Evolutionary conservation across 2,888 invertebrate species (phyloP).

Genomic region (Caenorhabditis doughertyi): DNA sequence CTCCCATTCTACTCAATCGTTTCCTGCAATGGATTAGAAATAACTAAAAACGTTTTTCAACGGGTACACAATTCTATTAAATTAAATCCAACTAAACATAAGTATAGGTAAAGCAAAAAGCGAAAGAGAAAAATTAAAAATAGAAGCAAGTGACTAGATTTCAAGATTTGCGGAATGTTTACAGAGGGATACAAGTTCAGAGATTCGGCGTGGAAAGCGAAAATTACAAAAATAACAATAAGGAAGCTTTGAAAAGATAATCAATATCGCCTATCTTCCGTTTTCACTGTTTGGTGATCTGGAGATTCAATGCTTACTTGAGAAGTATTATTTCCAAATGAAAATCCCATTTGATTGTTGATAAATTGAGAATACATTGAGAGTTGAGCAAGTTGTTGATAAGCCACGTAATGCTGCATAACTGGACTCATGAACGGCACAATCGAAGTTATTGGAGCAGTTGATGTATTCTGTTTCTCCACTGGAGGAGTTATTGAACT

Average conservation of each 20-base stretch:
- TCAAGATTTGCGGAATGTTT: constrained; percentile 4
- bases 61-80: too few species aligned
- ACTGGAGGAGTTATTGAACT: not conserved
- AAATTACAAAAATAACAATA: too few species aligned
- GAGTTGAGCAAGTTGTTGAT: constrained; percentile 48
- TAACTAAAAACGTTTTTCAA: too few species aligned
- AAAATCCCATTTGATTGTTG: not conserved
- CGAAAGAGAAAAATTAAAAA: not conserved
- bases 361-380: constrained; percentile 36
- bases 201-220: too few species aligned
- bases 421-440: constrained; percentile 18
- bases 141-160: constrained; percentile 16
- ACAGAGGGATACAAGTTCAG: not conserved
- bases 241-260: not conserved
- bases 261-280: not conserved
- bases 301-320: not conserved
- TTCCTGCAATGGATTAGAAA: too few species aligned
- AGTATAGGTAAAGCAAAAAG: constrained; percentile 8
- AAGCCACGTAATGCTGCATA: constrained; percentile 44
- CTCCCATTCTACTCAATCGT: too few species aligned
- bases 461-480: not conserved
- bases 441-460: not conserved
- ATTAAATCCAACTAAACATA: too few species aligned
- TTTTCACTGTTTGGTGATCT: not conserved
- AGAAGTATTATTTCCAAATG: not conserved